A percentile compares a stretch with the other conserved stretches of the same genome.
phyloP scores from a whole-genome alignment of 2,888 invertebrate species.

The Caradrina kadenii region DNA sequence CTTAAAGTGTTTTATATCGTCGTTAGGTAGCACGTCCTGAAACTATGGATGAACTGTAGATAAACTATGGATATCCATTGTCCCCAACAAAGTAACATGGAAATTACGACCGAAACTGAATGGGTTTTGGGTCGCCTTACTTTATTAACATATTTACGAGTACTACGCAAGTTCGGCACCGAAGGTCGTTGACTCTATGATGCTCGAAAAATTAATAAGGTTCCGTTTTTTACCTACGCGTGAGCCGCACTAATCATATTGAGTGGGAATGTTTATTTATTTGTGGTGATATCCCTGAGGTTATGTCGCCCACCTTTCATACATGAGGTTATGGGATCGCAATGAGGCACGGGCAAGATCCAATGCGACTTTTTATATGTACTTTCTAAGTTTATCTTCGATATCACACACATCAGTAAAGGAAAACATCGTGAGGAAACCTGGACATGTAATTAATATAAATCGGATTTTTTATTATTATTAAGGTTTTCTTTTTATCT shows the following conservation, averaged over 20 bases:
- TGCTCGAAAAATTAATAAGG: slow-evolving; percentile 55
- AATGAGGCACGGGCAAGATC: too few relatives aligned
- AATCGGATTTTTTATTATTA: too few relatives aligned
- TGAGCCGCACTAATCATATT: slow-evolving; percentile 25
- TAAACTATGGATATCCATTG: slow-evolving; percentile 58
- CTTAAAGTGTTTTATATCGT: slow-evolving; percentile 53
- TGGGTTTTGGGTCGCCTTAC: slow-evolving; percentile 53
- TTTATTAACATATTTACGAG: slow-evolving; percentile 67
- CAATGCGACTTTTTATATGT: too few relatives aligned
- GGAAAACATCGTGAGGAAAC: too few relatives aligned
- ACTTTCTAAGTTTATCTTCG: too few relatives aligned
- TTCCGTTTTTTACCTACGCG: slow-evolving; percentile 31
- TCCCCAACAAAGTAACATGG: slow-evolving; percentile 56
- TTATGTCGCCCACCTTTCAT: too few relatives aligned
- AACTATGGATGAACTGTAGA: slow-evolving; percentile 44
- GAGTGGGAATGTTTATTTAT: slow-evolving; percentile 20
- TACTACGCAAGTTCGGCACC: slow-evolving; percentile 52
- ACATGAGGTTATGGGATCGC: too few relatives aligned
- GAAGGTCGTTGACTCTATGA: slow-evolving; percentile 56
- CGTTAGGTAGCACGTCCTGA: slow-evolving; percentile 42
- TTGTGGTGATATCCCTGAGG: not conserved
- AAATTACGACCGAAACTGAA: slow-evolving; percentile 61
- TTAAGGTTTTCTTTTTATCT: too few relatives aligned
- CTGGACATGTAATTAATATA: too few relatives aligned
- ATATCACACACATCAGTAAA: too few relatives aligned